These are phyloP conservation scores for Pedionomus torquatus DNA, from an alignment of 2,113 vertebrate species.

Conservation along the genomic window DNA sequence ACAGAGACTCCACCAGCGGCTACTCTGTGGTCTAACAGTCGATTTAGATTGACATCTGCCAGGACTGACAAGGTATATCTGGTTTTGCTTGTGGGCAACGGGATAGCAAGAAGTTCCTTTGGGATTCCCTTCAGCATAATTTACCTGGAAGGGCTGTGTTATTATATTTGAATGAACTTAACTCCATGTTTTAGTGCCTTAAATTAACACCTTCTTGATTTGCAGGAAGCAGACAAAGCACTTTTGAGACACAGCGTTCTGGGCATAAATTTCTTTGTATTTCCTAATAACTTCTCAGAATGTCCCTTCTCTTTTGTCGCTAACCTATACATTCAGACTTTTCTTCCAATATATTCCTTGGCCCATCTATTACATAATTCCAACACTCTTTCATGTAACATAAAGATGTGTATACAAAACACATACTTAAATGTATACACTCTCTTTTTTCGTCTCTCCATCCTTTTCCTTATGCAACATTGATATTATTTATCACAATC, in stretches of 20 bases:
- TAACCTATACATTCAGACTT: background rate
- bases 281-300: background rate
- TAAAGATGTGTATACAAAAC: background rate
- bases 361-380: background rate
- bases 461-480: background rate
- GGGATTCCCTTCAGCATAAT: background rate
- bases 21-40: background rate
- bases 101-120: background rate
- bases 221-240: background rate
- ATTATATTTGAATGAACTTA: background rate
- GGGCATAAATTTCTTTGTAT: background rate
- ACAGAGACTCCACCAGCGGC: background rate
- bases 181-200: background rate
- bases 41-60: background rate
- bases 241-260: background rate
- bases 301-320: background rate
- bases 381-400: background rate
- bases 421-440: background rate
- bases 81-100: background rate
- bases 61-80: background rate
- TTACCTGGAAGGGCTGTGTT: background rate
- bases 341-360: background rate
- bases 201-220: background rate
- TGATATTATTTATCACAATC: background rate
- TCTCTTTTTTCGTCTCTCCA: background rate